Evolutionary conservation across 2,797 vertebrate species (phyloP).

Genomic region (Sebastes minor): DNA sequence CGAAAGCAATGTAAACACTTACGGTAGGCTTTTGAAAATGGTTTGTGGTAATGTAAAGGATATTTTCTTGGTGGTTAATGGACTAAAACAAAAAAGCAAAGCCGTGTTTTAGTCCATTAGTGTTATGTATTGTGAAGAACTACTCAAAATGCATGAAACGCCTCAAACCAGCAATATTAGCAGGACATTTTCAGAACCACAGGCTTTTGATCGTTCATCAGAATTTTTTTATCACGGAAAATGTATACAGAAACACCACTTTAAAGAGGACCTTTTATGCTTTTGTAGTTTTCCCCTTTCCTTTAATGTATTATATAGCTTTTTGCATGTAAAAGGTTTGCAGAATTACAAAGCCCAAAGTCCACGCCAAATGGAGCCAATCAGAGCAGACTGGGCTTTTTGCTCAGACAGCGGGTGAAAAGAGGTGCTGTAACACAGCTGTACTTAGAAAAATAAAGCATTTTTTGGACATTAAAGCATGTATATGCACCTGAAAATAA

Average conservation of each 20-base stretch:
- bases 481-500: too few species aligned
- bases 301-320: too few species aligned
- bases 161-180: background rate
- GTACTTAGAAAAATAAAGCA: too few species aligned
- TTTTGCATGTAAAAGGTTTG: too few species aligned
- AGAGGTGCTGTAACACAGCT: too few species aligned
- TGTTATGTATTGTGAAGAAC: background rate
- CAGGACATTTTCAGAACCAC: background rate
- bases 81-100: conserved; percentile 1
- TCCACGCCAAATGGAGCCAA: too few species aligned
- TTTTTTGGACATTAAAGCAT: too few species aligned
- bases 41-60: conserved; percentile 8
- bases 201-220: background rate
- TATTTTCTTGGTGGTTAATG: conserved; percentile 7
- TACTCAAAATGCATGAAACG: background rate
- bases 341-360: too few species aligned
- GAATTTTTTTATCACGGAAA: background rate
- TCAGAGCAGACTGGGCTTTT: too few species aligned
- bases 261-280: background rate
- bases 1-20: background rate
- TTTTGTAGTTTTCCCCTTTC: too few species aligned
- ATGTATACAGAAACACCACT: background rate
- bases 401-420: too few species aligned
- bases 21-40: background rate
- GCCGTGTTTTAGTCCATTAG: background rate